phyloP scores from a whole-genome alignment of 2,113 vertebrate genomes.

The Anser cygnoides region DNA sequence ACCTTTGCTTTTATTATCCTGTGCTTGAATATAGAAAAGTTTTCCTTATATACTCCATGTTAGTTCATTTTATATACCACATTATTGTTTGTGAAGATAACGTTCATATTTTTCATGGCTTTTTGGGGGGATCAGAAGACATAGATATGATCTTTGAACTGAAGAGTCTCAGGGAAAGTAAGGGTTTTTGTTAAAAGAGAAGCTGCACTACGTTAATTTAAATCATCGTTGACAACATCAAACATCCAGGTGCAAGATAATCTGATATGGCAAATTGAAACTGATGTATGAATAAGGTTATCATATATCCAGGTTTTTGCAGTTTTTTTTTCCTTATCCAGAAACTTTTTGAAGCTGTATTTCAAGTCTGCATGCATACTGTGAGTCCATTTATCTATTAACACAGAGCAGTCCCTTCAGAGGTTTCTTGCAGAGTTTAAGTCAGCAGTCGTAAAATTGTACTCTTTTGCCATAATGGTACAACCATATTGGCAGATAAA shows the following conservation, averaged over 20 bases:
- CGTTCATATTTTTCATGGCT: background rate
- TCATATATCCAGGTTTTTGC: background rate
- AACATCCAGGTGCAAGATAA: constrained; percentile 32
- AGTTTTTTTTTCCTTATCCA: background rate
- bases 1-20: background rate
- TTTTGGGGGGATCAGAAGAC: background rate
- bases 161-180: background rate
- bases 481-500: background rate
- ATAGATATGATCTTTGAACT: background rate
- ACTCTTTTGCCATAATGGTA: background rate
- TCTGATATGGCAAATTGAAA: constrained; percentile 32
- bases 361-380: background rate
- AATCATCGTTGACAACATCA: constrained; percentile 34
- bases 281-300: background rate
- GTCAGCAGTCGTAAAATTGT: background rate
- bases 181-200: background rate
- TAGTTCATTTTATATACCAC: background rate
- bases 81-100: background rate
- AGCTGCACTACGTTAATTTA: background rate
- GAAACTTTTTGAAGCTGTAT: background rate
- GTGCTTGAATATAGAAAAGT: background rate
- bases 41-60: background rate
- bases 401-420: background rate
- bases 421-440: background rate
- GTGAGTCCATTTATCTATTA: background rate